A percentile compares a stretch with the other conserved stretches of the same genome.
phyloP scores from a whole-genome alignment of 2,888 invertebrate genomes.

The Lasius fuliginosus region DNA sequence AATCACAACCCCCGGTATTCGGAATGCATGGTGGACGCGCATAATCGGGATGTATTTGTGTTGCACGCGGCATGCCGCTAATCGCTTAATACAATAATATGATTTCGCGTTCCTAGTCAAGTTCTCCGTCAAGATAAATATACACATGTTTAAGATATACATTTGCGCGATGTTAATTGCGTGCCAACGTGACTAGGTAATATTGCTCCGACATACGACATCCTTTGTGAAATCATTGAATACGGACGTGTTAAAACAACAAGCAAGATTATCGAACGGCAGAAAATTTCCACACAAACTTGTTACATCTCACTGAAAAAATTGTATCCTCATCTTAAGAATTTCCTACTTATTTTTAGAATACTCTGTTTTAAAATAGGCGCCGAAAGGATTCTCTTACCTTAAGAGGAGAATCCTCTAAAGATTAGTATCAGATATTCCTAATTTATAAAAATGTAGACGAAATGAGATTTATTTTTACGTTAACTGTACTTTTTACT shows the following conservation, averaged over 20 bases:
- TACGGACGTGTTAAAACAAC: neutral
- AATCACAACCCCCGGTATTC: conserved; percentile 38
- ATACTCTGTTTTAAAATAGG: no score
- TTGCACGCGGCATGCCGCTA: conserved; percentile 47
- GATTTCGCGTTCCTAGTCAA: conserved; percentile 23
- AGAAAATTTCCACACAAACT: neutral
- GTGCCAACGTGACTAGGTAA: conserved; percentile 8
- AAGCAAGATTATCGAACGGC: conserved; percentile 3
- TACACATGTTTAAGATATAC: conserved; percentile 30
- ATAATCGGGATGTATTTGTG: conserved; percentile 51
- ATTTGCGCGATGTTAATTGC: conserved; percentile 27
- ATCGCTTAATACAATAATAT: conserved; percentile 55
- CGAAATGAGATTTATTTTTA: no score
- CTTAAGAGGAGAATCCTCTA: no score
- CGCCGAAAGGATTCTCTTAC: no score
- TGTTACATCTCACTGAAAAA: neutral
- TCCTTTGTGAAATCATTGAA: conserved; percentile 3
- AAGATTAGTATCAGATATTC: no score
- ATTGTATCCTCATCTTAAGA: no score
- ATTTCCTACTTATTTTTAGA: no score
- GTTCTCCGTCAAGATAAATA: conserved; percentile 35
- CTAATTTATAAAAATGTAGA: no score
- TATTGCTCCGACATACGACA: neutral
- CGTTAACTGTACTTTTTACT: no score
- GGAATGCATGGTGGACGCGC: conserved; percentile 43